Base-by-base conservation (phyloP, 2,113 vertebrate genomes). In the Aythya baeri region DNA sequence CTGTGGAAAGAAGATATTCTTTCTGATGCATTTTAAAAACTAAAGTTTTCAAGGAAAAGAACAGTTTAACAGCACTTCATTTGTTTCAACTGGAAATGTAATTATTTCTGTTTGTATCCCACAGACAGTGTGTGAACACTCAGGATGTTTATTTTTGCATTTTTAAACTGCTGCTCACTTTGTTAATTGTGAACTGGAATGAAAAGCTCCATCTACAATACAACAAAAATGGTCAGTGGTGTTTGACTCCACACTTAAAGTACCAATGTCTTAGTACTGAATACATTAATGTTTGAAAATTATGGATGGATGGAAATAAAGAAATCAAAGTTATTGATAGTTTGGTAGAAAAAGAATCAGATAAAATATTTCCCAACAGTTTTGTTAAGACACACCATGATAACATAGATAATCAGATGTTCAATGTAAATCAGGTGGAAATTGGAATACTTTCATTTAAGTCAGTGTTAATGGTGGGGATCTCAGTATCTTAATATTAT, bases 341-440 rank as follows among this genome's bases (percentile, higher is more conserved):
- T 7, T 55, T 18, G 11, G 74, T 83, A 61, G 17, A 8, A 55
- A 58, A 52, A 66, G 12, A 41, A 3, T 67, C 15, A 54, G 41
- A 25, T 43, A 58, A 75, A 54, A 52, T 52, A 62, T 44, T 96
- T 68, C 11, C 44, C 16, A 14, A 57, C 84, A 11, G 5, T 21
- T 72, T 41, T 68, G 13, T 74, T 86, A 13, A 68, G 59, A 12
- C 9, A 61, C 4, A 44, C 6, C 4, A 25, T 7, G 27, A 1
- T 43, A 26, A 61, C 3, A 7, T 5, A 68, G 21, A 46, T 17
- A 77, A 26, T 63, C 14, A 11, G 14, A 52, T 7, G 3, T 1
- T 1, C 2, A 9, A 52, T 7, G 2, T 1, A 1, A 2, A 72
- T 9, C 3, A 8, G 2, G 18, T 59, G 7, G 14, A 17, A 38